Evolutionary conservation across 2,888 invertebrate genomes (phyloP), one percentile per base, ranked within the genome.

Genomic region (Aphrophora alni): DNA sequence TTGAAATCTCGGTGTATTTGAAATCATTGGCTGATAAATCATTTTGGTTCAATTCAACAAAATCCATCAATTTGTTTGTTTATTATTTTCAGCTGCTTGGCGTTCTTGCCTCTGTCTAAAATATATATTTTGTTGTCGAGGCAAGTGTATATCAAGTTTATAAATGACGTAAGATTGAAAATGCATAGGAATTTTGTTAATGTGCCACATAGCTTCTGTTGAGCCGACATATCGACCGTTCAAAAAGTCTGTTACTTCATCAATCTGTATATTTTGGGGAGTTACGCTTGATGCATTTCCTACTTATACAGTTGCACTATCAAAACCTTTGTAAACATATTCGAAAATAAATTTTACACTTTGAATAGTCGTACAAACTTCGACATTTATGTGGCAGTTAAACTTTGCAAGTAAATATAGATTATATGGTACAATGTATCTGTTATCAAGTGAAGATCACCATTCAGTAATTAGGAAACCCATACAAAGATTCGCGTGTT

Each of bases 371-470:
- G 73, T 73, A 25, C 73, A 73, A 33, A 33, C 38, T 38, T 73
- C 38, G 25, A 73, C 73, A 33, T 73, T 73, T 33, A 73, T 73
- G 24, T 73, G 73, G 38, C 73, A 33, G 14, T 33, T 73, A 33
- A 17, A 73, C 25, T 33, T 73, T 10, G 38, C 38, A 10, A 73
- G 73, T 28, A 73, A 33, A 33, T 33, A 33, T 33, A 8, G 33
- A 33, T 33, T 33, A 33, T 33, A 33, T 33, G 33, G 33, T 33
- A 33, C 33, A 38, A 73, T 38, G n/a, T 73, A 73, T 33, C 33
- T 28, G 38, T 73, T 73, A 73, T 73, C 73, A 33, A 38, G 28
- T 73, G 73, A 33, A 24, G 28, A 33, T 33, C 73, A 26, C 17
- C 73, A 26, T 73, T 24, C 73, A 12, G 25, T 73, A 71, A 14